Evolutionary conservation across 2,113 vertebrate species (phyloP), one percentile per base, ranked within the genome.

Genomic region (Hemiprocne comata): DNA sequence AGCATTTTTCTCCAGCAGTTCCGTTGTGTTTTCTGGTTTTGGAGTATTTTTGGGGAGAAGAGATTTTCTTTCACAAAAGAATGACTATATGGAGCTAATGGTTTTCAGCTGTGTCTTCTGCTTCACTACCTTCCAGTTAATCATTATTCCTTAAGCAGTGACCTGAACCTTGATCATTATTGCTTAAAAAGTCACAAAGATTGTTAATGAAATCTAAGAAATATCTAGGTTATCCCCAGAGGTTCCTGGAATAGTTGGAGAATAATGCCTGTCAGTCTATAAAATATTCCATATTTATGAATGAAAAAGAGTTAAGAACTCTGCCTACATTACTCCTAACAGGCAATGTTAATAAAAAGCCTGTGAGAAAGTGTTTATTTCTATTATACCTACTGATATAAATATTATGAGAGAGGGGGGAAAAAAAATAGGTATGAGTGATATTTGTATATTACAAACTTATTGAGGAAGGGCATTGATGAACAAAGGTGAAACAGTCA

Each of bases 121-220:
- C 17, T 89, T 91, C 42, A 44, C 5, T 50, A 69, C 10, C 23
- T 75, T 78, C 6, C 53, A 87, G 29, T 28, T 65, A 64, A 69
- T 48, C 51, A 90, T 82, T 71, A 80, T n/a, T 83, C 33, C 57
- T 93, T 57, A 76, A 54, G 16, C 17, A 74, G 12, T 80, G 26
- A 70, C 38, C n/a, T 83, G 62, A 76, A 62, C n/a, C 20, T 79
- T 85, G 60, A 36, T 85, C 9, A 71, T 73, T 84, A 74, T 75
- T 69, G 40, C 60, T 92, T 86, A 87, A 95, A 55, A 85, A 77
- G 26, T 71, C 55, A 73, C 51, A 76, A 78, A 75, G 3, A 21
- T 74, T 65, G 44, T 73, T 94, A 75, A 90, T 65, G 38, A 87
- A 93, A 91, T 82, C 48, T 69, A 61, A 65, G 29, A 79, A 86